These are phyloP conservation scores for Xestobium rufovillosum DNA, from an alignment of 2,888 invertebrate genomes.

Conservation along the genomic window DNA sequence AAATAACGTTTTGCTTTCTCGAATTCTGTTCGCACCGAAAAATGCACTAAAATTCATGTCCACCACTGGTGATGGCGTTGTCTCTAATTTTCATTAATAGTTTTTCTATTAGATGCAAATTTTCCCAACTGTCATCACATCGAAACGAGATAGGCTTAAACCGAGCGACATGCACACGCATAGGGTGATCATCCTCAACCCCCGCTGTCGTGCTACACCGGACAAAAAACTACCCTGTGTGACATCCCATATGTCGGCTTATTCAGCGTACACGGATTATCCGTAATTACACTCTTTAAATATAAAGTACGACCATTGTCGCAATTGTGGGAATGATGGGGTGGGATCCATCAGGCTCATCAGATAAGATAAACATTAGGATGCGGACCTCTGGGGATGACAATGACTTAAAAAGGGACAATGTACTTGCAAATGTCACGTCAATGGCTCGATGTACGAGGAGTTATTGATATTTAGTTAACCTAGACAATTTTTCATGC, in stretches of 20 bases:
- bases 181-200: background rate
- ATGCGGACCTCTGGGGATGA: no score
- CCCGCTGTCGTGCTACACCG: background rate
- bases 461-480: no score
- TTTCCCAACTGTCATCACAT: no score
- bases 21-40: conserved; percentile 4
- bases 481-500: no score
- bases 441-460: no score
- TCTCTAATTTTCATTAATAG: background rate
- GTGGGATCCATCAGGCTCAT: conserved; percentile 33
- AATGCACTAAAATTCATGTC: conserved; percentile 1
- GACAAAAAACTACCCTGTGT: conserved; percentile 24
- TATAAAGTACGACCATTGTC: conserved; percentile 38
- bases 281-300: conserved; percentile 43
- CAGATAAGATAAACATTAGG: conserved; percentile 43
- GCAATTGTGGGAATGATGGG: conserved; percentile 40
- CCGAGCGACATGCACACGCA: background rate
- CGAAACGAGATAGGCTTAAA: no score
- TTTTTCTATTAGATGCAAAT: no score
- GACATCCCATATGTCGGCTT: conserved; percentile 40
- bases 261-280: conserved; percentile 38
- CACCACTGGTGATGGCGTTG: background rate
- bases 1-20: conserved; percentile 31
- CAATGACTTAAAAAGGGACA: conserved; percentile 5
- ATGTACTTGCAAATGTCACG: conserved; percentile 6